Evolutionary conservation across 37 sponge, comb jelly and placozoan species (phyloP).

Genomic region (Chondrilla cf. caribensis): DNA sequence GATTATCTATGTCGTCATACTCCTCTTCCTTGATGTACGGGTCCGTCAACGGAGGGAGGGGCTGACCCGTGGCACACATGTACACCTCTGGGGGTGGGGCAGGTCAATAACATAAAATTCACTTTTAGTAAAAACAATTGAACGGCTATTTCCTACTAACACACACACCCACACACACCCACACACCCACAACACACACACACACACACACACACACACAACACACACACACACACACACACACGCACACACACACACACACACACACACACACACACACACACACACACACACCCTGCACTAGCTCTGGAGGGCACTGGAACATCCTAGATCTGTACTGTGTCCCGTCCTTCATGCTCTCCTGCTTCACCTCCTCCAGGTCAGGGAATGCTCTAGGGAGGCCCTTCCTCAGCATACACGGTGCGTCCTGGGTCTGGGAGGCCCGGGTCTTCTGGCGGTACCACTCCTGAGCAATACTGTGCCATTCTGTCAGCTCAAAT

Average conservation of each 20-base stretch:
- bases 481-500: conserved; percentile 88
- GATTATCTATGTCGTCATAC: too few species aligned
- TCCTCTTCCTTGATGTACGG: too few species aligned
- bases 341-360: conserved; percentile 83
- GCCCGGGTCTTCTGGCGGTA: conserved; percentile 70
- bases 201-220: background rate
- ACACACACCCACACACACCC: background rate
- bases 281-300: conserved; percentile 33
- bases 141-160: background rate
- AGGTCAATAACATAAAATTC: too few species aligned
- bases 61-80: conserved; percentile 2
- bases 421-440: conserved; percentile 73
- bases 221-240: conserved; percentile 3
- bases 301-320: conserved; percentile 43
- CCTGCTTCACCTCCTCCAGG: conserved; percentile 78
- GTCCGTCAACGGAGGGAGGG: background rate
- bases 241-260: conserved; percentile 9
- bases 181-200: background rate
- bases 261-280: background rate
- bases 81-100: background rate
- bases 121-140: background rate
- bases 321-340: conserved; percentile 87
- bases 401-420: conserved; percentile 82
- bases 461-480: conserved; percentile 82
- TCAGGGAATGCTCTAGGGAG: conserved; percentile 85